Base-by-base conservation (phyloP, 2,888 invertebrate genomes). In the Timema podura region DNA sequence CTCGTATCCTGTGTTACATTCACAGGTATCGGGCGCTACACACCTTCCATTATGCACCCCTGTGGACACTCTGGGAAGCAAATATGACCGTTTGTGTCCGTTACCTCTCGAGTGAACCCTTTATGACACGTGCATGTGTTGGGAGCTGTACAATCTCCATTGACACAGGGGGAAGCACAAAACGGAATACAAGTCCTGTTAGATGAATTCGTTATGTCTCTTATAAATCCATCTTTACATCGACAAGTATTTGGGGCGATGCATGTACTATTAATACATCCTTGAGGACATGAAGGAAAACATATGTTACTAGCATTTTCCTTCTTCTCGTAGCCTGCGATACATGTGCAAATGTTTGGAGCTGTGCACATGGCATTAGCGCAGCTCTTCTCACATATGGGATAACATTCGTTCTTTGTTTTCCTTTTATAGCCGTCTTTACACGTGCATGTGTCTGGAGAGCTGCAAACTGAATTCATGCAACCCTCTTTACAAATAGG, bases 321-420 rank as follows among this genome's bases (percentile, higher is more conserved):
- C n/a, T n/a, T n/a, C 15, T 81, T 73, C 68, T 82, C 81, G 71
- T 78, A 83, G 6, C 85, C 85, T 3, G 78, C 76, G 74, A 81
- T 79, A 75, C 89, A 89, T 3, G 80, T 79, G 76, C 88, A 88
- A 45, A 81, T 80, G 70, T 86, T 84, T 0, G 85, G 85, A 0
- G 81, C 85, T 0, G 84, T 78, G 74, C 88, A 82, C 71, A 80
- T 75, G 0, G 85, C 85, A 75, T 86, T 83, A 10, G 75, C 76
- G 71, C 83, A 82, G 3, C 77, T 68, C 5, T 65, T 30, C 11
- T 16, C 64, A 16, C 72, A 73, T 10, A 66, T 61, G 0, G 73
- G 69, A 45, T 65, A 48, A 49, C 73, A 72, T 0, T 65, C 59
- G 48, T 65, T 70, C 30, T 49, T 30, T 8, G 54, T 64, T 49